A percentile compares a stretch with the other conserved stretches of the same genome.
Evolutionary conservation across 2,113 vertebrate genomes (phyloP).

Genomic region (Argyrosomus japonicus): DNA sequence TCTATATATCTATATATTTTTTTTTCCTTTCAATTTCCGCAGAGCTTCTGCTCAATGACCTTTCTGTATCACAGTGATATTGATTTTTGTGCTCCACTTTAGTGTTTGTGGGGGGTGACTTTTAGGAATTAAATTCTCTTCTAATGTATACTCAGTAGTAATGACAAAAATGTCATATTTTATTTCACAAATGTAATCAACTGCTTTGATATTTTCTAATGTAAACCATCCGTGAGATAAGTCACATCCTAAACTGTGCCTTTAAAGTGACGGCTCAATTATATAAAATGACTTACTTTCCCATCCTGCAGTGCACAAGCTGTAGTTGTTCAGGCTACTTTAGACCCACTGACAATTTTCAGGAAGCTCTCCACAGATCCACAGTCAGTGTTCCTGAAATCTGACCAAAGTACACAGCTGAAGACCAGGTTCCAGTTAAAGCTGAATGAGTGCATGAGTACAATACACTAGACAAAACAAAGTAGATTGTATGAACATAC

Average conservation of each 20-base stretch:
- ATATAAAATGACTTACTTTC: too few species aligned
- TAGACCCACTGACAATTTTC: conserved; percentile 76
- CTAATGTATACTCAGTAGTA: too few species aligned
- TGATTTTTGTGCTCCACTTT: too few species aligned
- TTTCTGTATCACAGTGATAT: too few species aligned
- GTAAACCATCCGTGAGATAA: background rate
- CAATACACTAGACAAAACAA: background rate
- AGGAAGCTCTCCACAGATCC: conserved; percentile 89
- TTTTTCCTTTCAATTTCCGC: too few species aligned
- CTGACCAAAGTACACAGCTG: background rate
- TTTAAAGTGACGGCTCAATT: too few species aligned
- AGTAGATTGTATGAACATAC: background rate
- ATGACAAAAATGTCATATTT: background rate
- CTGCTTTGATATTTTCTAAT: background rate
- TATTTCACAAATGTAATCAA: background rate
- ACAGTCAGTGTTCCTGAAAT: conserved; percentile 86
- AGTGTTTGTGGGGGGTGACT: too few species aligned
- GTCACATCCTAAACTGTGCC: background rate
- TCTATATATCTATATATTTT: too few species aligned
- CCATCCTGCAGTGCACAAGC: too few species aligned
- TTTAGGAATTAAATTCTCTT: too few species aligned
- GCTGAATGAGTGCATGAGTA: background rate
- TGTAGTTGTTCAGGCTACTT: too few species aligned
- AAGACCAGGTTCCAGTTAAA: background rate
- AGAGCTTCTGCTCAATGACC: too few species aligned